phyloP scores from a whole-genome alignment of 2,113 vertebrate species.

The Psittacula cyanocephala region DNA sequence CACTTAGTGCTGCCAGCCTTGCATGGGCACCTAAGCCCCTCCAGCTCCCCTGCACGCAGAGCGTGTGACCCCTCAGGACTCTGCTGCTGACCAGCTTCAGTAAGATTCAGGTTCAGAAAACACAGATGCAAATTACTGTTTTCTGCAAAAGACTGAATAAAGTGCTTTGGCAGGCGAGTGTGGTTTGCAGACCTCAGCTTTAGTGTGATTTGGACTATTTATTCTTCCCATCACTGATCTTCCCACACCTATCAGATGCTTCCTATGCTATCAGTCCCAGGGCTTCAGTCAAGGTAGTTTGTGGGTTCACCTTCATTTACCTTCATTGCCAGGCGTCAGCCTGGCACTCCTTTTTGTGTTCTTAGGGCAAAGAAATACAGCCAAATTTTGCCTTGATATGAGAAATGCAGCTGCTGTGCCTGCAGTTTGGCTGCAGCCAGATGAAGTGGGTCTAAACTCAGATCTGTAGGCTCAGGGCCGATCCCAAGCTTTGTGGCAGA shows the following conservation, averaged over 20 bases:
- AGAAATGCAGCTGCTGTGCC: neutral
- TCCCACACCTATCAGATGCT: neutral
- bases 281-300: neutral
- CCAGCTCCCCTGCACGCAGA: neutral
- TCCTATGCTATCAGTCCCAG: neutral
- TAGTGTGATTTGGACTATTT: neutral
- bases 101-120: neutral
- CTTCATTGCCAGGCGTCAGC: neutral
- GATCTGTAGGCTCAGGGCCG: neutral
- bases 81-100: neutral
- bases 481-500: neutral
- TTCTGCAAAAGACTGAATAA: neutral
- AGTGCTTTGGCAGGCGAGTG: neutral
- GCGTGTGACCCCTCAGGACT: accelerated
- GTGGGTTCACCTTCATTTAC: neutral
- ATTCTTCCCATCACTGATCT: neutral
- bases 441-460: accelerated
- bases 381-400: neutral
- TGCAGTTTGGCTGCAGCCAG: neutral
- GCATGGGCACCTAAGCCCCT: accelerated
- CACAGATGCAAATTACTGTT: neutral
- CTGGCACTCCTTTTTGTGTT: neutral
- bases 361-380: neutral
- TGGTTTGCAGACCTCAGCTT: neutral
- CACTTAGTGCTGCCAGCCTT: neutral